phyloP scores from a whole-genome alignment of 2,113 vertebrate species.

The Nannospalax galili region DNA sequence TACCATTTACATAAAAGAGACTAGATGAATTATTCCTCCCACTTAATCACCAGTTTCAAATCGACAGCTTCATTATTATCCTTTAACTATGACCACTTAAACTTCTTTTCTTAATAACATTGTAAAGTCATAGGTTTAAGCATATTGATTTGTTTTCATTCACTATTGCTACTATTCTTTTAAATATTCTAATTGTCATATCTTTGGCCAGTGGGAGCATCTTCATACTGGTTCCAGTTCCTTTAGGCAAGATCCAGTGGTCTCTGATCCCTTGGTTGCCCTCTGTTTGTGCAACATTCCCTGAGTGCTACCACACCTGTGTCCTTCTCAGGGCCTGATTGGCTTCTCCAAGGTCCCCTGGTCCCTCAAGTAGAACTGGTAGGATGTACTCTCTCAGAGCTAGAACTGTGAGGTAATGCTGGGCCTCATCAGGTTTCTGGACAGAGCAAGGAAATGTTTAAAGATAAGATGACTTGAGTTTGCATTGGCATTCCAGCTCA shows the following conservation, averaged over 20 bases:
- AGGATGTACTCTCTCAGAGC: not conserved
- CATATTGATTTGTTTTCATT: not conserved
- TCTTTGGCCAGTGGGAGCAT: not conserved
- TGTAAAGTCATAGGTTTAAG: not conserved
- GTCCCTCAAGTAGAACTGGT: not conserved
- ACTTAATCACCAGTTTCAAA: not conserved
- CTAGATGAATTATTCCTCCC: not conserved
- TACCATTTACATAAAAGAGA: not conserved
- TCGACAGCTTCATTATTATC: not conserved
- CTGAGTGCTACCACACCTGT: too few relatives aligned
- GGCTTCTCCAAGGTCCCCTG: not conserved
- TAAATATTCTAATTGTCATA: not conserved
- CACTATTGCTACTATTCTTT: not conserved
- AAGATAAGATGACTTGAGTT: constrained; percentile 1
- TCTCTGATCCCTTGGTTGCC: not conserved
- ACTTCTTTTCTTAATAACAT: not conserved
- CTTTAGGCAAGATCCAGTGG: not conserved
- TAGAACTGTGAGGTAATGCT: not conserved
- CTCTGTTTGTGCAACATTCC: too few relatives aligned
- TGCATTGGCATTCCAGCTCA: not conserved
- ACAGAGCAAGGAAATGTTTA: not conserved
- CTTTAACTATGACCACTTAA: not conserved
- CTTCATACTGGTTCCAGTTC: not conserved
- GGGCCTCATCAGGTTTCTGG: not conserved
- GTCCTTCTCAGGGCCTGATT: not conserved